Base-by-base conservation (phyloP, 2,888 invertebrate genomes). In the Erebia epiphron region DNA sequence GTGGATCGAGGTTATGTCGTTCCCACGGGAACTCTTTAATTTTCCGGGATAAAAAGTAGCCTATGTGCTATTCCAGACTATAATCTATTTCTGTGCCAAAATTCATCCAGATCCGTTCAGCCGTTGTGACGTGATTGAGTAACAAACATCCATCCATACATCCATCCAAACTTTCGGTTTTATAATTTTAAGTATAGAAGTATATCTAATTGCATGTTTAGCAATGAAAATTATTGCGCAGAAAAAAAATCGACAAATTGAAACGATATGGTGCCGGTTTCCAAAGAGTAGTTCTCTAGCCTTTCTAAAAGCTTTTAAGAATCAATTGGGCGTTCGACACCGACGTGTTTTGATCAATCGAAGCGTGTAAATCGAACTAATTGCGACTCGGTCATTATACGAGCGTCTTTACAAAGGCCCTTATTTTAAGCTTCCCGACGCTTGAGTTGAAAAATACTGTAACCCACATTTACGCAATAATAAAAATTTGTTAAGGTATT, bases 361-460 rank as follows among this genome's bases (percentile, higher is more conserved):
- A 88, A 84, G 91, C 91, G 90, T 91, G 88, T 80, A 89, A 91
- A 92, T 92, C 88, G 89, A 87, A 84, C 90, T 92, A 92, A 92
- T 92, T 91, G 88, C 87, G 72, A 74, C 75, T 72, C 72, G 71
- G 73, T 73, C 73, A 75, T 69, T 75, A 70, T 75, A 75, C 81
- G 86, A 85, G 86, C 85, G 82, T 79, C 79, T 78, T 78, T 75
- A 78, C 75, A 75, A 75, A 75, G 69, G 71, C 61, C 62, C 72
- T 76, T 70, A 72, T 74, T 73, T 75, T 73, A 72, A 75, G 43
- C 72, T 68, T 65, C 73, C 13, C 11, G 71, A 69, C 73, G 67
- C 76, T 72, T 72, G 66, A 63, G 49, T n/a, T 1, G 7, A 41
- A 49, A 58, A 67, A 67, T 14, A 49, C 46, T 35, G 46, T 58